Percentiles rank a stretch among this genome's conserved stretches.
Evolutionary conservation across 1,140 invertebrate genomes (phyloP).

Genomic region (Steinernema khuongi): DNA sequence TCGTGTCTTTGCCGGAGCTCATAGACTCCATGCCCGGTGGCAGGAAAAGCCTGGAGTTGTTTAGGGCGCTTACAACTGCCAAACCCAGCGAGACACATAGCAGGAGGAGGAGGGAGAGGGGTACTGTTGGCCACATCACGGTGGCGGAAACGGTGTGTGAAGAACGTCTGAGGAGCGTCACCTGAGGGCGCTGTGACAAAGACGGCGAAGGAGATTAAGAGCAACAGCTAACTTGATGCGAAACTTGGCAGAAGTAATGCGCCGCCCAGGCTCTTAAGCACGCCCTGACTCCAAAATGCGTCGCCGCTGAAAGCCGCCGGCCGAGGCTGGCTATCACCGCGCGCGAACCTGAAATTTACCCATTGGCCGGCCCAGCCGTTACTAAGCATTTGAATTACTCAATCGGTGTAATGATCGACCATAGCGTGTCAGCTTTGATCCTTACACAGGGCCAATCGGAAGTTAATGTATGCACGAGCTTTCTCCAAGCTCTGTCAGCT

Average conservation of each 20-base stretch:
- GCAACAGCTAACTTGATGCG: neutral
- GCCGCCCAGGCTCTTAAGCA: neutral
- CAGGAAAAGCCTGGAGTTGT: conserved; percentile 41
- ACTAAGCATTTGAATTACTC: no score
- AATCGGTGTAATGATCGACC: no score
- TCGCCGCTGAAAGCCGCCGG: neutral
- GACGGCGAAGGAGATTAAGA: neutral
- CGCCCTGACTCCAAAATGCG: neutral
- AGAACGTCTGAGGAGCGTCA: neutral
- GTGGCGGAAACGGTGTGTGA: neutral
- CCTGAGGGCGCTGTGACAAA: neutral
- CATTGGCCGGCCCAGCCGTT: neutral
- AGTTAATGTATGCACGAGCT: no score
- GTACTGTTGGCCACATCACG: neutral
- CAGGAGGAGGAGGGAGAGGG: neutral
- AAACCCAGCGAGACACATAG: neutral
- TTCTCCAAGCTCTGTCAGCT: no score
- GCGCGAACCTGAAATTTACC: conserved; percentile 7
- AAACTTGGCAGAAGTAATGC: neutral
- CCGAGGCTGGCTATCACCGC: conserved; percentile 3
- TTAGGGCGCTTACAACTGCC: conserved; percentile 6
- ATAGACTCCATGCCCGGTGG: conserved; percentile 53
- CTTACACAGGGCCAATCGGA: no score
- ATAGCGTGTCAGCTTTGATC: no score
- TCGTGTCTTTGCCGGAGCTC: conserved; percentile 47